phyloP scores from a whole-genome alignment of 2,888 invertebrate species.

The Aspidiotus rigidus region DNA sequence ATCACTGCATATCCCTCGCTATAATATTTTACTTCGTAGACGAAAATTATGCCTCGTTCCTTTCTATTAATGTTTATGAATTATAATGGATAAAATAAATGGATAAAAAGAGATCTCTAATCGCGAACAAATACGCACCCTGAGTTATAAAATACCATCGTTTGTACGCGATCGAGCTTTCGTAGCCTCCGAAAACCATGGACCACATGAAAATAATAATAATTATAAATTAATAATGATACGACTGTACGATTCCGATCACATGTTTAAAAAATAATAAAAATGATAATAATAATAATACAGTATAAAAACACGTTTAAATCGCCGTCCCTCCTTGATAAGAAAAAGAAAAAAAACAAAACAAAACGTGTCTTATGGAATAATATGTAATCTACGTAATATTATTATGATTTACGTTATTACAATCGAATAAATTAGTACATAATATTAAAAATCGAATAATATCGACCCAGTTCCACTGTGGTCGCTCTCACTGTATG shows the following conservation, averaged over 20 bases:
- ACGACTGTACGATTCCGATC: slow-evolving; percentile 1
- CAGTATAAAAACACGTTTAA: slow-evolving; percentile 7
- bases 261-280: slow-evolving; percentile 1
- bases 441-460: too few relatives aligned
- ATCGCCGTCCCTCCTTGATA: slow-evolving; percentile 1
- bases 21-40: too few relatives aligned
- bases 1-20: too few relatives aligned
- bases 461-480: neutral
- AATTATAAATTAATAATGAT: neutral
- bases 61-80: too few relatives aligned
- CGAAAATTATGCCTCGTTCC: too few relatives aligned
- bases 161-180: neutral
- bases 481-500: neutral
- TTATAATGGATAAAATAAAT: too few relatives aligned
- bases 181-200: neutral
- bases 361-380: neutral
- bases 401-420: too few relatives aligned
- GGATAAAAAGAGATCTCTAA: neutral
- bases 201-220: too few relatives aligned
- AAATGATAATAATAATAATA: too few relatives aligned
- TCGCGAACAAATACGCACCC: neutral
- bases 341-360: neutral
- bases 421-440: neutral
- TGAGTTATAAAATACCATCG: neutral
- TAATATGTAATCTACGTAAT: too few relatives aligned